These are phyloP conservation scores for Hetaerina americana DNA, from an alignment of 1,140 invertebrate genomes.

Conservation along the genomic window DNA sequence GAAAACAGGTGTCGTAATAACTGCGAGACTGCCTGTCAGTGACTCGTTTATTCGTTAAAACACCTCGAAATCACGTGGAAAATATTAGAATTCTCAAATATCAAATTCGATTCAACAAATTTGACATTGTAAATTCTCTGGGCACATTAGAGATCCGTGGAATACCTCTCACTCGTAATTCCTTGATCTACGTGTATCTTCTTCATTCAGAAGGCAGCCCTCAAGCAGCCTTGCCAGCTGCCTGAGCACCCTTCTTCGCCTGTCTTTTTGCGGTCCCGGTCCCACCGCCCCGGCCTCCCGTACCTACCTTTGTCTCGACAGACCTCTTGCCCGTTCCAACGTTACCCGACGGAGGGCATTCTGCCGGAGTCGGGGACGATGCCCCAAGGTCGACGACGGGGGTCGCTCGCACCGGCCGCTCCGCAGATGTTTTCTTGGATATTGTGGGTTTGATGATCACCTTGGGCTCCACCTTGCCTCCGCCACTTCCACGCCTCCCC, in stretches of 20 bases:
- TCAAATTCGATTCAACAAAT: too few relatives aligned
- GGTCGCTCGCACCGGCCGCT: neutral
- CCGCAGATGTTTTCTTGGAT: slow-evolving; percentile 7
- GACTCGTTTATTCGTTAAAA: too few relatives aligned
- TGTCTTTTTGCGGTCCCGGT: neutral
- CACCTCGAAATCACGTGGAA: too few relatives aligned
- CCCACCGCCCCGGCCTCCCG: neutral
- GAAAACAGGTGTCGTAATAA: too few relatives aligned
- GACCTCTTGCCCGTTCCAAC: neutral
- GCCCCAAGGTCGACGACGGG: neutral
- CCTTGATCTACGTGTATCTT: too few relatives aligned
- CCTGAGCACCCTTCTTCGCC: neutral
- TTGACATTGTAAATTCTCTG: too few relatives aligned
- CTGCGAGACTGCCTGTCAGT: too few relatives aligned
- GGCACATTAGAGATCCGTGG: too few relatives aligned
- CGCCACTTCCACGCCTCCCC: slow-evolving; percentile 12
- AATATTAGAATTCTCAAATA: too few relatives aligned
- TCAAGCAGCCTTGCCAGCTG: too few relatives aligned
- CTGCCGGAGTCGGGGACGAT: neutral
- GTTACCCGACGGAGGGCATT: neutral
- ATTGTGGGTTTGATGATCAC: slow-evolving; percentile 36
- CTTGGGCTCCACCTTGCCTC: slow-evolving; percentile 27
- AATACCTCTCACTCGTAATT: too few relatives aligned
- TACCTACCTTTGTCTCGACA: neutral
- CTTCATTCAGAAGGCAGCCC: too few relatives aligned